These are phyloP conservation scores for Microdon myrmicae DNA, from an alignment of 2,888 invertebrate species.

Conservation along the genomic window DNA sequence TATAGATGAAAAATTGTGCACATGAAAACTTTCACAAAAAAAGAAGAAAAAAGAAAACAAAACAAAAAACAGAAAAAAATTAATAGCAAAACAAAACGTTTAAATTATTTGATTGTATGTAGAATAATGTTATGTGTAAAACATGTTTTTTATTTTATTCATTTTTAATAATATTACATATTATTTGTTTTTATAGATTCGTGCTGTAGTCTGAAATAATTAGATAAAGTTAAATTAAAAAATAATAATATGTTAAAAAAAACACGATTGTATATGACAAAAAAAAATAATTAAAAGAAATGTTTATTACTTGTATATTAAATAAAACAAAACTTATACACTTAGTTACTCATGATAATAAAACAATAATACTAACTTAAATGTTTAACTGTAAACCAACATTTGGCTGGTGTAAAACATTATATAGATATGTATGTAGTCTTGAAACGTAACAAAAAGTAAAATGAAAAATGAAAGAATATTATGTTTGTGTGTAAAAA, in stretches of 20 bases:
- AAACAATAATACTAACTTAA: conserved; percentile 28
- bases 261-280: conserved; percentile 35
- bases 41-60: conserved; percentile 5
- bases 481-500: no score
- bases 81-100: conserved; percentile 14
- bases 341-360: conserved; percentile 22
- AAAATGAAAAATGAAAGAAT: no score
- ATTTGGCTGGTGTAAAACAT: conserved; percentile 12
- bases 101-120: conserved; percentile 30
- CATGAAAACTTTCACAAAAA: conserved; percentile 12
- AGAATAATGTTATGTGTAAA: conserved; percentile 9
- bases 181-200: conserved; percentile 15
- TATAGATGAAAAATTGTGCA: conserved; percentile 10
- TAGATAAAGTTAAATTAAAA: conserved; percentile 40
- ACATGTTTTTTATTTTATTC: conserved; percentile 9
- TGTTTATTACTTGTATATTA: conserved; percentile 38
- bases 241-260: conserved; percentile 15
- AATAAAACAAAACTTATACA: conserved; percentile 13
- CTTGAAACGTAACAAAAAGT: conserved; percentile 16
- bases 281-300: conserved; percentile 22
- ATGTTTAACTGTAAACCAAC: conserved; percentile 21
- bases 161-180: conserved; percentile 14
- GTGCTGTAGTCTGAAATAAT: conserved; percentile 34
- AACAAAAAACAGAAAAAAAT: conserved; percentile 7
- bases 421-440: conserved; percentile 15